Evolutionary conservation across 2,113 vertebrate genomes (phyloP).

Genomic region (Paedocypris sp.): DNA sequence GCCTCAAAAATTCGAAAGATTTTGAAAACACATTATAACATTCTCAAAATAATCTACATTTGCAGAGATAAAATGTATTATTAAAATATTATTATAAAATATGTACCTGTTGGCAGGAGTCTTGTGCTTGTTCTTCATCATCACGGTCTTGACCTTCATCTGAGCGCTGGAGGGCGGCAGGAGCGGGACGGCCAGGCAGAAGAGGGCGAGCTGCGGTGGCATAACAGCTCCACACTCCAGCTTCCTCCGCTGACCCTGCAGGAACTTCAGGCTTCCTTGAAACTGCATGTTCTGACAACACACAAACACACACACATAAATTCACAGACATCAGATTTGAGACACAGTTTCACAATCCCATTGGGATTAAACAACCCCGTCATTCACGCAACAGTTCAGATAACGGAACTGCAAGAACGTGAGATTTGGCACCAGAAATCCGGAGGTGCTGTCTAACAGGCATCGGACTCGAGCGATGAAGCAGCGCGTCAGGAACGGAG

Average conservation of each 20-base stretch:
- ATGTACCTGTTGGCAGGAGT: conserved; percentile 27
- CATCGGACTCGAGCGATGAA: conserved; percentile 74
- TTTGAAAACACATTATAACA: no score
- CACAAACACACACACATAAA: neutral
- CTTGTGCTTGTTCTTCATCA: conserved; percentile 62
- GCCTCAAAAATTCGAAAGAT: no score
- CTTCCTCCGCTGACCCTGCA: conserved; percentile 74
- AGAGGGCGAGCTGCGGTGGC: conserved; percentile 70
- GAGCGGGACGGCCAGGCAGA: conserved; percentile 70
- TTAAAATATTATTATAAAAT: no score
- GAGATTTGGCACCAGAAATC: conserved; percentile 84
- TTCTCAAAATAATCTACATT: no score
- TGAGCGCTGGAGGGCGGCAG: conserved; percentile 59
- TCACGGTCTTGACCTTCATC: conserved; percentile 56
- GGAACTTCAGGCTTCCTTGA: conserved; percentile 75
- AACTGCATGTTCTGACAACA: conserved; percentile 72
- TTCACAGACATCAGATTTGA: neutral
- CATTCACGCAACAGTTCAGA: no score
- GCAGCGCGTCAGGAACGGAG: conserved; percentile 70
- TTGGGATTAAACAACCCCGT: neutral
- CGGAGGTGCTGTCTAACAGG: conserved; percentile 76
- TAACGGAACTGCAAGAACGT: no score
- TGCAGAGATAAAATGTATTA: no score
- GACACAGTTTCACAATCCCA: neutral
- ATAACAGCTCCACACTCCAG: conserved; percentile 53